phyloP scores from a whole-genome alignment of 2,888 invertebrate genomes.

The Buathra laborator region DNA sequence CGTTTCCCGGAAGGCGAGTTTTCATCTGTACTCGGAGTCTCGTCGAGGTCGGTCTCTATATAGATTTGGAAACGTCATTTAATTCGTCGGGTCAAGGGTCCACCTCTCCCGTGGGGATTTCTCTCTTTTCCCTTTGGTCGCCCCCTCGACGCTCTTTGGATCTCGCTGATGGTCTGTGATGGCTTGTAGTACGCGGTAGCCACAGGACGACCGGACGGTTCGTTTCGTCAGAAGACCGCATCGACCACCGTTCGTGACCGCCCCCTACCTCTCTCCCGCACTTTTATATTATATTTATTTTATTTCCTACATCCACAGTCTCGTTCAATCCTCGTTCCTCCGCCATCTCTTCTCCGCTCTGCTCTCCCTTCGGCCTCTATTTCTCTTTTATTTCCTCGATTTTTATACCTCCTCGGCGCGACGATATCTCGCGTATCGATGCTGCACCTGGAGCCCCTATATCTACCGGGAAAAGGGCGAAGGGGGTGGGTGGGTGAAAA shows the following conservation, averaged over 20 bases:
- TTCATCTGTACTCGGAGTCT: slow-evolving; percentile 27
- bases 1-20: slow-evolving; percentile 40
- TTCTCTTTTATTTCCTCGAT: slow-evolving; percentile 44
- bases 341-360: neutral
- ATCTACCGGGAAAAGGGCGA: slow-evolving; percentile 8
- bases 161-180: slow-evolving; percentile 40
- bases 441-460: slow-evolving; percentile 51
- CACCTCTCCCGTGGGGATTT: slow-evolving; percentile 36
- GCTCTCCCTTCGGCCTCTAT: neutral
- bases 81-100: slow-evolving; percentile 66
- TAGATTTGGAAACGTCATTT: slow-evolving; percentile 64
- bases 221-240: slow-evolving; percentile 51
- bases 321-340: slow-evolving; percentile 4
- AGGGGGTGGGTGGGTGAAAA: neutral
- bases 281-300: slow-evolving; percentile 60
- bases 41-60: neutral
- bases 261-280: slow-evolving; percentile 40
- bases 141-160: slow-evolving; percentile 16
- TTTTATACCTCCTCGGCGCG: slow-evolving; percentile 57
- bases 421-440: slow-evolving; percentile 58
- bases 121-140: slow-evolving; percentile 46
- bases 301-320: slow-evolving; percentile 33
- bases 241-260: slow-evolving; percentile 47
- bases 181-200: slow-evolving; percentile 23
- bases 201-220: slow-evolving; percentile 41